Evolutionary conservation across 2,888 invertebrate genomes (phyloP), one percentile per base, ranked within the genome.

Genomic region (Yponomeuta cagnagella): DNA sequence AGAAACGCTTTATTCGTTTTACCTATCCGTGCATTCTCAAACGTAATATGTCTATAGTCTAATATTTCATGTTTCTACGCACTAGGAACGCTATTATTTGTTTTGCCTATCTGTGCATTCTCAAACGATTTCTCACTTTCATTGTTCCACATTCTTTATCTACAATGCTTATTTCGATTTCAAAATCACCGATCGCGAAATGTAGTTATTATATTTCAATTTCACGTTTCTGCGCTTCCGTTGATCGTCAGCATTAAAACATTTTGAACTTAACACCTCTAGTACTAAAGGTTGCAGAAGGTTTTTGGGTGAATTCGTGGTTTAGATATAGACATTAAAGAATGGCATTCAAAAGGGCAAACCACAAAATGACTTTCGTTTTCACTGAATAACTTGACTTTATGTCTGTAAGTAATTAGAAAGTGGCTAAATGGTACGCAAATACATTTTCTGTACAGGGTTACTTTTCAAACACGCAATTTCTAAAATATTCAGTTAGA

Each of bases 191-290:
- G 31, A 64, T 64, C 64, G 64, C 23, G 23, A 31, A 64, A 30
- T 30, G 31, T 64, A 30, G 30, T 64, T 23, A 64, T 58, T 58
- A 58, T 15, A 58, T 58, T 64, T 64, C 64, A 64, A 64, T 64
- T 64, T 64, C 64, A 64, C 64, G 64, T 64, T 64, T 31, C 52
- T 15, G 52, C 15, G 52, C 52, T 12, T 58, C 52, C 12, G 52
- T 58, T 15, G 15, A 0, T 58, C 15, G 15, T 4, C 52, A 5
- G 2, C 12, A 15, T 12, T 15, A 58, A 15, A 12, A 15, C 12
- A 58, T 15, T 58, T 58, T 58, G 52, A 12, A 58, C 52, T 15
- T 58, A 4, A 58, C 15, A 15, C 52, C 15, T 58, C 15, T 15
- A 8, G 52, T 15, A 58, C 12, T 5, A 15, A 58, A 58, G 52